A percentile compares a stretch with the other conserved stretches of the same genome.
Evolutionary conservation across 2,797 vertebrate species (phyloP).

Genomic region (Coranthus polyacanthus): DNA sequence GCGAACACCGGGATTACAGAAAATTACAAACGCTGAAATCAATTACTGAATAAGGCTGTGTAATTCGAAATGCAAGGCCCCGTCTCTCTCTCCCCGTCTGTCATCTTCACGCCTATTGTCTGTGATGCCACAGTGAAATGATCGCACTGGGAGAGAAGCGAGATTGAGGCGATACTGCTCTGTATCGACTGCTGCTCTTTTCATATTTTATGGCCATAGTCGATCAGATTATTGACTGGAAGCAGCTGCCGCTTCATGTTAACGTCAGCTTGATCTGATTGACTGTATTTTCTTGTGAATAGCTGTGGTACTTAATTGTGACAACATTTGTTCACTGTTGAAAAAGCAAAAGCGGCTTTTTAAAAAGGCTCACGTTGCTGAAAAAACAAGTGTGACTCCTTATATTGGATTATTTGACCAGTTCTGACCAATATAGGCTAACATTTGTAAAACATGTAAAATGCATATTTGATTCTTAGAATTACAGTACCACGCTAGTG

Average conservation of each 20-base stretch:
- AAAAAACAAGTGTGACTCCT: no score
- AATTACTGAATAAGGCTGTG: constrained; percentile 66
- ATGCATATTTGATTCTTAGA: no score
- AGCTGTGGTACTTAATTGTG: no score
- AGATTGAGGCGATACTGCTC: constrained; percentile 45
- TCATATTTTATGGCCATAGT: constrained; percentile 33
- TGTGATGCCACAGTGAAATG: constrained; percentile 33
- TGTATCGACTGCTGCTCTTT: constrained; percentile 39
- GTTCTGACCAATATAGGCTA: no score
- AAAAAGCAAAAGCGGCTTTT: no score
- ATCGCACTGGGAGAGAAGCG: constrained; percentile 32
- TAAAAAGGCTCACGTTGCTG: no score
- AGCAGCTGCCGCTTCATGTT: constrained; percentile 32
- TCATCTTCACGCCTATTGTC: constrained; percentile 65
- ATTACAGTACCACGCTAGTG: no score
- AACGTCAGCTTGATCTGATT: background rate
- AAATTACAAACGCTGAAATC: constrained; percentile 74
- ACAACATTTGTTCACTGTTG: background rate
- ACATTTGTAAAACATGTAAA: no score
- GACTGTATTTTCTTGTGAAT: no score
- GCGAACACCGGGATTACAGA: constrained; percentile 68
- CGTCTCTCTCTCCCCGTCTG: constrained; percentile 15
- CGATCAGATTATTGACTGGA: constrained; percentile 48
- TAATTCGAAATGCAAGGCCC: constrained; percentile 52
- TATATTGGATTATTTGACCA: no score